Conservation (phyloP, 2,888 invertebrate species). For the Cosmia trapezina region DNA sequence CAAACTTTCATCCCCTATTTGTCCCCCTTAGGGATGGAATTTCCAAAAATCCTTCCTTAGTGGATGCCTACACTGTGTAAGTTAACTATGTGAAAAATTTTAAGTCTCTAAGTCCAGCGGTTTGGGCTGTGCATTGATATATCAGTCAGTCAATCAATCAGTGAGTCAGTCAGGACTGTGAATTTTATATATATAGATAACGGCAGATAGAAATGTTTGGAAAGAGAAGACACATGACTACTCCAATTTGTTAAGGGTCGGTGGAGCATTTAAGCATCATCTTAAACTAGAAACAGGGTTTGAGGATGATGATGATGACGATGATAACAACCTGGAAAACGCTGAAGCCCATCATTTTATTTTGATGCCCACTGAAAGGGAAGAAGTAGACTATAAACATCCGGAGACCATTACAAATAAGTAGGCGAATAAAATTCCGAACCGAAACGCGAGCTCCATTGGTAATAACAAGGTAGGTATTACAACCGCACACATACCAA, state of each 20-base stretch:
- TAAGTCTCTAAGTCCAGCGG: too few relatives aligned
- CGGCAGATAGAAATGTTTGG: neutral
- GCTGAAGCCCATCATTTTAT: neutral
- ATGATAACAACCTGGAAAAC: neutral
- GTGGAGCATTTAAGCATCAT: too few relatives aligned
- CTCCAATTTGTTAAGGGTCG: too few relatives aligned
- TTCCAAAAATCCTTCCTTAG: too few relatives aligned
- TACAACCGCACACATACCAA: constrained; percentile 46
- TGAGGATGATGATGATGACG: fast-evolving
- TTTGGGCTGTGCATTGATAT: too few relatives aligned
- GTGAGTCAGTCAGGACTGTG: too few relatives aligned
- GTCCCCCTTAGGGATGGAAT: too few relatives aligned
- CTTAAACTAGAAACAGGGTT: fast-evolving
- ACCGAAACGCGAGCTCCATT: constrained; percentile 47
- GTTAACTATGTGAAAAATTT: too few relatives aligned
- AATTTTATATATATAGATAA: too few relatives aligned
- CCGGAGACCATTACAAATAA: constrained; percentile 33
- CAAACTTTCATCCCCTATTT: too few relatives aligned
- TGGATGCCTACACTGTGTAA: too few relatives aligned
- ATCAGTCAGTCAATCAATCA: too few relatives aligned
- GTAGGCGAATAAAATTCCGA: constrained; percentile 54
- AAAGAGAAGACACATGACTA: neutral
- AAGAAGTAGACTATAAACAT: constrained; percentile 11
- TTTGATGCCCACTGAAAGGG: neutral
- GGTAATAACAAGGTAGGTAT: constrained; percentile 37